Evolutionary conservation across 2,888 invertebrate genomes (phyloP), one percentile per base, ranked within the genome.

Genomic region (Chorisops tibialis): DNA sequence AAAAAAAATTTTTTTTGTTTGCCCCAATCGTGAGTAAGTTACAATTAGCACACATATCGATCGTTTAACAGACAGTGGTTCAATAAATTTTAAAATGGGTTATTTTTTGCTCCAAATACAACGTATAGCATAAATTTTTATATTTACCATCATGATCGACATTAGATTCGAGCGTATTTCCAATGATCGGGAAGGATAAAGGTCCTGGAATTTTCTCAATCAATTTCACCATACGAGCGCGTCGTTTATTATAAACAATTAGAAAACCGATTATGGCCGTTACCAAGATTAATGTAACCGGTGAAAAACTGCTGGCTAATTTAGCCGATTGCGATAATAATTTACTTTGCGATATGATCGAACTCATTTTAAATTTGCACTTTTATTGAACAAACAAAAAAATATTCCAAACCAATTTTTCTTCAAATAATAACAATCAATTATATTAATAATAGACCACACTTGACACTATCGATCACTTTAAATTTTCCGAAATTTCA

Each of bases 191-290:
- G 56, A 83, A 70, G 3, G 81, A 77, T 1, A 79, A 76, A 11
- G 85, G 85, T 51, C 85, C 85, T 7, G 83, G 84, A 59, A 86
- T 81, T 70, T 79, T 78, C 45, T 81, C 79, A 60, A 83, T 79
- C 59, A 81, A 73, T 65, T 77, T 75, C 43, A 81, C 78, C 67
- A 79, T 70, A 58, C 78, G 73, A 37, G 75, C 72, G 47, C 80
- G 72, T 47, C 74, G 65, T 54, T 71, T 71, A 61, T 77, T 77
- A 51, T 75, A 77, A 51, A 75, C 67, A 63, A 75, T 69, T 49
- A 75, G 62, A 64, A 73, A 76, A 1, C 71, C 67, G 12, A 69
- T 63, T 14, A 74, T 65, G 11, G 71, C 67, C 1, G 70, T 69
- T 52, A 73, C 47, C 2, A 77, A 64, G 45, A 75, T 68, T 18